Base-by-base conservation (phyloP, 1,140 invertebrate genomes). In the Meloidogyne hapla region DNA sequence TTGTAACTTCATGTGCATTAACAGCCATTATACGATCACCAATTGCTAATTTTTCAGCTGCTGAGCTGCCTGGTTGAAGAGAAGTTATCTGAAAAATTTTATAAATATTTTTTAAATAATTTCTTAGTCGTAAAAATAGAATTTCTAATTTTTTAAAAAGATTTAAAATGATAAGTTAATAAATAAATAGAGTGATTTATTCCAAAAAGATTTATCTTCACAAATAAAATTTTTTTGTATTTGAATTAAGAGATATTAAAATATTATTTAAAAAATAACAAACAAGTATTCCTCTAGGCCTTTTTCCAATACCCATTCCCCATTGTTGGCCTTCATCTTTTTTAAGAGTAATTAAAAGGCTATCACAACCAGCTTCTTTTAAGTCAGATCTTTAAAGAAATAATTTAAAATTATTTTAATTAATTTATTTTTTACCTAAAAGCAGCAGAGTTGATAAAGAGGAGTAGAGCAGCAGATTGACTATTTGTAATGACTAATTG, bases 271-370 rank as follows among this genome's bases (percentile, higher is more conserved):
- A 48, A 48, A 48, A 10, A 33, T 3, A 56, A 10, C 48, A 0
- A 33, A 73, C 71, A 15, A 86, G 77, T 72, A 86, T 86, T 38
- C 85, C 85, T 15, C 85, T 78, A 23, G 80, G 77, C 65, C 85
- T 75, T 77, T 87, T 87, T 15, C 85, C 85, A 45, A 86, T 87
- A 26, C 85, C 85, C 85, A 86, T 86, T 40, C 85, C 85, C 61
- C 86, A 80, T 76, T 87, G 85, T 15, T 83, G 79, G 48, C 87
- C 85, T 9, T 85, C 77, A 66, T 82, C 74, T 76, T 86, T 86
- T 63, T 85, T 87, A 21, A 86, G 62, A 18, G 77, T 67, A 33
- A 86, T 80, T 26, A 86, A 74, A n/a, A 82, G 63, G 18, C 76
- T 79, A 6, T 86, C 85, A 56, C 79, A 77, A 25, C 84, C 81